These are phyloP conservation scores for Atlantisia rogersi DNA, from an alignment of 2,113 vertebrate species.

Conservation along the genomic window DNA sequence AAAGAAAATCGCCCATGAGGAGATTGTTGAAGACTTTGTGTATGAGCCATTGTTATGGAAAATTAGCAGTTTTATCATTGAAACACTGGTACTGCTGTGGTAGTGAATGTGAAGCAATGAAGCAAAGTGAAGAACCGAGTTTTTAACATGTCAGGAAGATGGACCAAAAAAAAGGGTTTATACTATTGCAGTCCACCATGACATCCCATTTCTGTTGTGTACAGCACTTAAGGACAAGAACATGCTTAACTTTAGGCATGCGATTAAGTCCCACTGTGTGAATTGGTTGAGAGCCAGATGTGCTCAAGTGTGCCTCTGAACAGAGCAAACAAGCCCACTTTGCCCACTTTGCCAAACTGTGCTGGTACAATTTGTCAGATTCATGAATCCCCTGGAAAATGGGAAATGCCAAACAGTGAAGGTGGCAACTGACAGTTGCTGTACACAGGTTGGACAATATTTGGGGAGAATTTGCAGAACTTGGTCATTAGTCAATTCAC, in stretches of 20 bases:
- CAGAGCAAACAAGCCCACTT: neutral
- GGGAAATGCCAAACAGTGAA: neutral
- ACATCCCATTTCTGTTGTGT: neutral
- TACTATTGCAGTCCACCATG: neutral
- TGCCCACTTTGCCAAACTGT: neutral
- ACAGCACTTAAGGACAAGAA: neutral
- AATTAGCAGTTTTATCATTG: neutral
- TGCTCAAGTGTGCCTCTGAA: neutral
- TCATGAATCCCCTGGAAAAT: neutral
- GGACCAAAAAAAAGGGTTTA: neutral
- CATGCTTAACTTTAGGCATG: neutral
- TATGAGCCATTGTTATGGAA: neutral
- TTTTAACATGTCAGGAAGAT: neutral
- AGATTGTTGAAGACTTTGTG: neutral
- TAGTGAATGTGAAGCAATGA: neutral
- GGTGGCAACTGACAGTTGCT: neutral
- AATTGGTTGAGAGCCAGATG: neutral
- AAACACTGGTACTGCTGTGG: neutral
- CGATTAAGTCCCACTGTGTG: neutral
- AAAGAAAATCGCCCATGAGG: neutral
- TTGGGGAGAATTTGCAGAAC: neutral
- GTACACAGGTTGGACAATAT: neutral
- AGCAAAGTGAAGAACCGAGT: neutral
- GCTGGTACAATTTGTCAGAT: neutral
- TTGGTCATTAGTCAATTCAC: fast-evolving